Base-by-base conservation (phyloP, 1,140 invertebrate species). In the Calephelis nemesis region DNA sequence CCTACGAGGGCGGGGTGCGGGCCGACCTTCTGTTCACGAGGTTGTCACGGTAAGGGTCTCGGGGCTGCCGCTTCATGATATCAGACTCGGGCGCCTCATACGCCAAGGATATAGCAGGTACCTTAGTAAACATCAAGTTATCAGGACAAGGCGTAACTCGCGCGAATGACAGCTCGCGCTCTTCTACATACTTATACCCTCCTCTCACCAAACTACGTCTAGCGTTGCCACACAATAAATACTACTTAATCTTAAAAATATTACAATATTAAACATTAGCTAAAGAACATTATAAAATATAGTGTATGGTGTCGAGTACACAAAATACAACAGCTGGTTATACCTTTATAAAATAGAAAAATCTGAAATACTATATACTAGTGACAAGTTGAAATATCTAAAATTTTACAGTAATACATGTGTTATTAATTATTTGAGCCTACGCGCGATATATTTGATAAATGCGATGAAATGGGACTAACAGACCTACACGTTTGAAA, bases 21-120 rank as follows among this genome's bases (percentile, higher is more conserved):
- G 76, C 88, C 85, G 85, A 97, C 96, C 97, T 97, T 95, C 97
- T 95, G 94, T 98, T 98, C 90, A 98, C 97, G 93, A 98, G 95
- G 94, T 98, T 98, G 94, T 98, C 97, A 92, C 95, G 95, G 94
- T 96, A 95, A 87, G 97, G 97, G 94, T 98, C 96, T 93, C 97
- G 95, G 79, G 98, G 97, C 94, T 96, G 95, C 87, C 97, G 94
- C 95, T 98, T 98, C 97, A 98, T 98, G 93, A 98, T 98, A 95
- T 98, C 97, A 87, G 95, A 96, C 94, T 98, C 98, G 88, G 97
- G 96, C 93, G 96, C 95, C 94, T 98, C 98, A 94, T 98, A 98
- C 93, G 97, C 97, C 94, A 98, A 94, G 91, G 97, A 98, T 94
- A 98, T 98, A 94, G 97, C 97, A 92, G 97, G 97, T 93, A 98